Evolutionary conservation across 2,113 vertebrate species (phyloP).

Genomic region (Ardeotis arabs): DNA sequence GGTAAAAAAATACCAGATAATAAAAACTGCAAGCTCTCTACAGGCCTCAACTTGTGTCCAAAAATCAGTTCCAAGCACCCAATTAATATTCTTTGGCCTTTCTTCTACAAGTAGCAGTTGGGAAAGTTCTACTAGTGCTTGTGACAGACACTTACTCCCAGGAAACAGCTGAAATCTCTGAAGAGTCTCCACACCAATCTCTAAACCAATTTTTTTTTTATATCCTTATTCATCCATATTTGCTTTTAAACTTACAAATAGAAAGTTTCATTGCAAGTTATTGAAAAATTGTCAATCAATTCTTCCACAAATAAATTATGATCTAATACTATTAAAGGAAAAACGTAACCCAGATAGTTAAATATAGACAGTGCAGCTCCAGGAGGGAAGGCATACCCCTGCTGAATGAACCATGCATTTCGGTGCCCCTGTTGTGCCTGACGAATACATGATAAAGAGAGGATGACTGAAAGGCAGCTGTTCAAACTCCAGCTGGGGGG

Average conservation of each 20-base stretch:
- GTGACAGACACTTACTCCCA: background rate
- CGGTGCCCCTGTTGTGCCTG: constrained; percentile 94
- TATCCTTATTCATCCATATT: background rate
- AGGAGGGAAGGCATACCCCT: constrained; percentile 81
- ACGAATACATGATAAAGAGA: constrained; percentile 95
- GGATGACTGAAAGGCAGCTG: constrained; percentile 95
- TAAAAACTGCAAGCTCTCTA: background rate
- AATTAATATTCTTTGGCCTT: background rate
- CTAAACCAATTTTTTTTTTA: background rate
- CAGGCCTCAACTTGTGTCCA: background rate
- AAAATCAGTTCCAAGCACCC: background rate
- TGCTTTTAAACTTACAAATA: background rate
- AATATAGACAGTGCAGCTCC: background rate
- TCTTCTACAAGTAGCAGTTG: background rate
- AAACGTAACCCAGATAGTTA: background rate
- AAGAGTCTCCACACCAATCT: background rate
- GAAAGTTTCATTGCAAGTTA: background rate
- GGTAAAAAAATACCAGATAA: background rate
- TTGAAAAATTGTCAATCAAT: background rate
- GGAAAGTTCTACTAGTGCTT: background rate
- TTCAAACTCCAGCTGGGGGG: constrained; percentile 95
- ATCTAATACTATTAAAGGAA: background rate
- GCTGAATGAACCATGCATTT: constrained; percentile 99
- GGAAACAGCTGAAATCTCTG: background rate
- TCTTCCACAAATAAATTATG: background rate